Evolutionary conservation across 1,140 invertebrate species (phyloP), one percentile per base, ranked within the genome.

Genomic region (Aphaenogaster ashmeadi): DNA sequence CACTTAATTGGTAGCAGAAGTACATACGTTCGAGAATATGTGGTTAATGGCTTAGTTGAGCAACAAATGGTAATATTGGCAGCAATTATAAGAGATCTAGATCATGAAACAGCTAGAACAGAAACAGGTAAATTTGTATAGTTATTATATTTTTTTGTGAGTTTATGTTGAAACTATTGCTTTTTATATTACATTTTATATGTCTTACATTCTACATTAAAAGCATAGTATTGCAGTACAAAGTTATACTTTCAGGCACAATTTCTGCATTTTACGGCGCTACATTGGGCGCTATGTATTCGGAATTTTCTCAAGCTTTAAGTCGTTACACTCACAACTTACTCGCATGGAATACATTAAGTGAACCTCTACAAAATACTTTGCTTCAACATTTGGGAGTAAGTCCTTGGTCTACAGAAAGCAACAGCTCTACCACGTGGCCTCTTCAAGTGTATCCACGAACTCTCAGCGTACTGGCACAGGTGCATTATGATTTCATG

Each of bases 291-390:
- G 95, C 96, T n/a, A 96, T 98, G 90, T 98, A 98, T 94, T 96
- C 96, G 7, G 96, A 98, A 91, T 98, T 98, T 96, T 98, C 98
- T 18, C 96, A 97, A 81, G 97, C 97, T 38, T 94, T 98, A 27
- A 97, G 97, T 84, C 97, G 97, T 84, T 98, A 98, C 92, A 97
- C 98, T 9, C 98, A 99, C 94, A 98, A 98, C 95, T 95, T 98
- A 54, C 96, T 98, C 47, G 98, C 98, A 0, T 97, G 97, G 44
- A 97, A 97, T 86, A 96, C 97, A 56, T 93, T 98, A 7, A 96
- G 96, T 77, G 97, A 97, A 92, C 95, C 96, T 38, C 93, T 98
- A 3, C 97, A 98, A 95, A 97, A 97, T 47, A 97, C 96, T 60
- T 95, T 98, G 21, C 94, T 99, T 54, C 96, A 96, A 88, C 97